Base-by-base conservation (phyloP, 1,140 invertebrate genomes). In the Heterodera carotae region DNA sequence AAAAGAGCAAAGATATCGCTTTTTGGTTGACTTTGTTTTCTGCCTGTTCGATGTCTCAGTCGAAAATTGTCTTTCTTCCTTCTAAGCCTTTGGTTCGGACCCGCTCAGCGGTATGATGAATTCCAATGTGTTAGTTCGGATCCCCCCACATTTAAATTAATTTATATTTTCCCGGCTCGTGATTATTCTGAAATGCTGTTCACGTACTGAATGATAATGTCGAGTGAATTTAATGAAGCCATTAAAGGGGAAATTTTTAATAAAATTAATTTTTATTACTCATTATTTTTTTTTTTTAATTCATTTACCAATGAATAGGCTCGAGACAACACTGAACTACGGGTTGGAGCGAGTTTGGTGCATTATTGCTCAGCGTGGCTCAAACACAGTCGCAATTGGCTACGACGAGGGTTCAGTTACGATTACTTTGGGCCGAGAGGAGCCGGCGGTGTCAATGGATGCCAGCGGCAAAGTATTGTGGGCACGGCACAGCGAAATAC, bases 391-490 rank as follows among this genome's bases (percentile, higher is more conserved):
- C 0, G 95, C 94, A 15, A 91, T 99, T 74, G 96, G 96, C 39
- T 99, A 98, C 87, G 97, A 99, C 88, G 96, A 99, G 88, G 97
- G 97, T 22, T 97, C 94, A 80, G 95, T 99, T 75, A 93, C 98
- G 89, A 93, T 99, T 2, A 98, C 96, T 89, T 92, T 99, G 15
- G 97, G 97, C 7, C 91, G 96, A 48, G 97, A 99, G 88, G 97
- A 99, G 86, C 97, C 97, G 2, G 96, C 96, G 0, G 95, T 99
- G 83, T 98, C 96, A 0, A 99, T 99, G 97, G 97, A 99, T 89
- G 92, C 93, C 0, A 93, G 92, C 83, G 96, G 96, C 68, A 99
- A 99, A 90, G 98, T 99, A 66, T 93, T 99, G 59, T 99, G 95
- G 95, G 97, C 97, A 0, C 93, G 93, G 83, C 97, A 99, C 88